Conservation (phyloP, 2,888 invertebrate species). For the Calameuta filiformis region DNA sequence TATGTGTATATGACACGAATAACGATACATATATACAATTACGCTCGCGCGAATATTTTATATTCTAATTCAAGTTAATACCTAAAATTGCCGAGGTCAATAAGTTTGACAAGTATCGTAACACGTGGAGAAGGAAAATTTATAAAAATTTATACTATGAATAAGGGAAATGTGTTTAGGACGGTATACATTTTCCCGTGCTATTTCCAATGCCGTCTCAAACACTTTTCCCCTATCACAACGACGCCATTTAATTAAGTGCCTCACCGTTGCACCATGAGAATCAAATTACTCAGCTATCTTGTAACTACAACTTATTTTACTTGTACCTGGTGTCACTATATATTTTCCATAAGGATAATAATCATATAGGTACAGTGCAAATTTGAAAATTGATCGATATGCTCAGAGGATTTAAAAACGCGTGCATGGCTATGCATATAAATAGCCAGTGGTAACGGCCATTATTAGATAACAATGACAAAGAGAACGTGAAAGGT, state of each 20-base stretch:
- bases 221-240: neutral
- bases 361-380: neutral
- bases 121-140: neutral
- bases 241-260: neutral
- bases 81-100: neutral
- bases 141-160: neutral
- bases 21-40: neutral
- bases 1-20: neutral
- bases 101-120: neutral
- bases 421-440: neutral
- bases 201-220: too few species aligned
- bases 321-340: neutral
- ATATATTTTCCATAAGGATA: neutral
- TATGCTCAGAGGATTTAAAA: neutral
- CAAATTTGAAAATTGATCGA: neutral
- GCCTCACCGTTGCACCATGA: neutral
- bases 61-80: neutral
- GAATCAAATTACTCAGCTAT: neutral
- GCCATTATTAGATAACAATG: conserved; percentile 28
- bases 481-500: conserved; percentile 42
- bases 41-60: neutral
- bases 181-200: too few species aligned
- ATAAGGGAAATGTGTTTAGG: too few species aligned
- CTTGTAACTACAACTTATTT: neutral
- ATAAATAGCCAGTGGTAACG: neutral